Evolutionary conservation across 2,888 invertebrate genomes (phyloP), one percentile per base, ranked within the genome.

Genomic region (Cynaeus angustus): DNA sequence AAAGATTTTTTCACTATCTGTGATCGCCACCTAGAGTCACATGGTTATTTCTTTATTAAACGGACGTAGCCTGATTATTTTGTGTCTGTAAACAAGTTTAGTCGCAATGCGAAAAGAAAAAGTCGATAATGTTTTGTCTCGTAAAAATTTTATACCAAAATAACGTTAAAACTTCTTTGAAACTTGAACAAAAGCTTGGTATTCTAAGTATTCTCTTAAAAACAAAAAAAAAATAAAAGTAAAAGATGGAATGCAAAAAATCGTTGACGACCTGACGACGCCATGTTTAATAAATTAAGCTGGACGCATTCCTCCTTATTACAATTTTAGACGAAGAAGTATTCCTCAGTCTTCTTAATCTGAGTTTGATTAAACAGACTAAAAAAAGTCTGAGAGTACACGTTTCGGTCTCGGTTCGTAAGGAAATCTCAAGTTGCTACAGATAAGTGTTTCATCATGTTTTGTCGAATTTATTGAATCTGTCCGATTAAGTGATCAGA

Each of bases 241-340:
- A 43, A 13, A 43, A 43, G 6, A 43, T 10, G 12, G 13, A 52
- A n/a, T 12, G 50, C n/a, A 26, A 48, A 3, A 8, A 5, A 8
- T n/a, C 28, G 21, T 21, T 21, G 21, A 21, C 52, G 16, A 55
- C 38, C 37, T 38, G 37, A 16, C 38, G 55, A 10, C 50, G 53
- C 38, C 41, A 56, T 43, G 56, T 56, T 41, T 43, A 43, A 56
- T 56, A 56, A 21, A 56, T 56, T 56, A 56, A 43, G 12, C 6
- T n/a, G 12, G 30, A 28, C 4, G 46, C 46, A 46, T 46, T 9
- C 16, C 9, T 16, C 1, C n/a, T 46, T 43, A 13, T 21, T 6
- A 43, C 43, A 1, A 3, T 13, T 13, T 52, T 13, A 13, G 38
- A 37, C 9, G 16, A 13, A 13, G 16, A 55, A 55, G 37, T 38